Conservation (phyloP, 2,888 invertebrate species). For the Cynaeus angustus region DNA sequence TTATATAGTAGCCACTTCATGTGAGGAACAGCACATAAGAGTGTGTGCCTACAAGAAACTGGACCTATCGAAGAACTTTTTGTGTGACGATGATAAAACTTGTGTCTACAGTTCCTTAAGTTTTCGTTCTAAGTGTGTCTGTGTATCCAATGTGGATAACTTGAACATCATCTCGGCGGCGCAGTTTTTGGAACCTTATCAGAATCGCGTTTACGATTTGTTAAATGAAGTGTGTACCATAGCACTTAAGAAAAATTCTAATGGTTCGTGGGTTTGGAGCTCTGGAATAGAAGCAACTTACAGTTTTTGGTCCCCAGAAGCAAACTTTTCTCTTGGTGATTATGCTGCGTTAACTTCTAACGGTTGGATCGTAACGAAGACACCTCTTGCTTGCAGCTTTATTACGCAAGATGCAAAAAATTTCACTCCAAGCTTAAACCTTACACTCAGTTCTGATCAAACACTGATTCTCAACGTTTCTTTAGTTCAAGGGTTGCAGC, state of each 20-base stretch:
- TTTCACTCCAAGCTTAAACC: too few relatives aligned
- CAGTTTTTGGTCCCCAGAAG: conserved; percentile 14
- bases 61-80: background rate
- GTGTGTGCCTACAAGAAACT: conserved; percentile 9
- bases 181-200: conserved; percentile 10
- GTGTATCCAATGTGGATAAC: conserved; percentile 38
- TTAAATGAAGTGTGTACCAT: conserved; percentile 4
- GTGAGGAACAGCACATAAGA: background rate
- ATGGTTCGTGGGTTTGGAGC: background rate
- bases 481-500: too few relatives aligned
- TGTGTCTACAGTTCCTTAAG: conserved; percentile 52
- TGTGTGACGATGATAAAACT: background rate
- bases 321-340: background rate
- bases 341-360: background rate
- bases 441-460: too few relatives aligned
- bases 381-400: too few relatives aligned
- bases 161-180: background rate
- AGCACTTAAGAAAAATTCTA: background rate
- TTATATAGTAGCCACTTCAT: background rate
- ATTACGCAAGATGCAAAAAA: too few relatives aligned
- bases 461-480: too few relatives aligned
- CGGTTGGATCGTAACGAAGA: conserved; percentile 5
- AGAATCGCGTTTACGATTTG: background rate
- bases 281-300: background rate
- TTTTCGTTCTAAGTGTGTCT: conserved; percentile 58